phyloP scores from a whole-genome alignment of 2,797 vertebrate species.

The Chiloscyllium punctatum region DNA sequence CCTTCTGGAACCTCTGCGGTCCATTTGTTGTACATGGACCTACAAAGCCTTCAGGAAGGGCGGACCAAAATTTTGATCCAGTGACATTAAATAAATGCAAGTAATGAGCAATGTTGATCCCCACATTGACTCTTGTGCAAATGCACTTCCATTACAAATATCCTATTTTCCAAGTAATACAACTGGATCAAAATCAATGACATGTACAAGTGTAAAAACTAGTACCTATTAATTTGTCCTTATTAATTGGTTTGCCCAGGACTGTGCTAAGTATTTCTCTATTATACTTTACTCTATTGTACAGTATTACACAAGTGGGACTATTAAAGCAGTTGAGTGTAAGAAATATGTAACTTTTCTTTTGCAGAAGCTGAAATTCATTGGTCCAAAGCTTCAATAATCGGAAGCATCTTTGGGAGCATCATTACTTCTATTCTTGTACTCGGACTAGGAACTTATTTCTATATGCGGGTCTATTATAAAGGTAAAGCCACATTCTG shows the following conservation, averaged over 20 bases:
- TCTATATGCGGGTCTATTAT: background rate
- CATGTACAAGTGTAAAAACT: background rate
- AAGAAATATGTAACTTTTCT: background rate
- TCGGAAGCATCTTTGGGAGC: background rate
- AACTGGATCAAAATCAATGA: background rate
- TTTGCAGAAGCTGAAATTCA: conserved; percentile 28
- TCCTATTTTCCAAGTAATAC: background rate
- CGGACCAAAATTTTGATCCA: too few species aligned
- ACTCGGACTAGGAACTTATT: background rate
- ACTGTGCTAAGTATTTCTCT: background rate
- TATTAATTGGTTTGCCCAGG: background rate
- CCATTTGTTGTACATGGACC: too few species aligned
- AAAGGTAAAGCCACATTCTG: conserved; percentile 5
- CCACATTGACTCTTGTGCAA: background rate
- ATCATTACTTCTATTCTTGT: background rate
- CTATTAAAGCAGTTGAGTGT: background rate
- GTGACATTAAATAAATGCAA: background rate
- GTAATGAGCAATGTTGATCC: background rate
- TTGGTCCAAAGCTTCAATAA: background rate
- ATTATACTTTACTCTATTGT: background rate
- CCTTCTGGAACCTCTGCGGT: too few species aligned
- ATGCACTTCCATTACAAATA: background rate
- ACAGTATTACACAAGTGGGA: background rate
- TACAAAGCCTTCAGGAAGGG: too few species aligned
- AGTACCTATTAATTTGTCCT: background rate